Base-by-base conservation (phyloP, 30 jellyfish, hydroid and myxozoan species). In the Cassiopea xamachana region DNA sequence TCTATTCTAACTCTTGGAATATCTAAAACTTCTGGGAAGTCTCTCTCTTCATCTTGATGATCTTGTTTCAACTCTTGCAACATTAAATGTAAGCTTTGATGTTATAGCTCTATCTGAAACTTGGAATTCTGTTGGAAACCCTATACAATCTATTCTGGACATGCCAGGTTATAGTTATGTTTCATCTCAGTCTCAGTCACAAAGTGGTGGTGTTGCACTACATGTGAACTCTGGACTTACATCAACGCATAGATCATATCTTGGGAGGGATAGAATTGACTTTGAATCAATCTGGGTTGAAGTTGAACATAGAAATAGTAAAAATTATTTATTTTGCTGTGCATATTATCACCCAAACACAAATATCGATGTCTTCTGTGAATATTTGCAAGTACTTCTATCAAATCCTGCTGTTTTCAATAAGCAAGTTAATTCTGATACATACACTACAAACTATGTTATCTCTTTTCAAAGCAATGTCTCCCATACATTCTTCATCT, bases 361-460 rank as follows among this genome's bases (percentile, higher is more conserved):
- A 75, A n/a, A 75, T 8, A 18, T 75, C 44, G 85, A 13, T 10
- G 44, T 10, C 19, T 75, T 75, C 69, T 14, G 45, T 75, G 85
- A 75, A 75, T 75, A 75, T 75, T 46, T 75, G 85, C 69, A 75
- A 75, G 85, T 7, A 75, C n/a, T 75, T 75, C 69, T 75, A 75
- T 75, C 85, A 15, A 75, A 46, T 46, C 85, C 67, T 14, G 64
- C 85, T 75, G 67, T 75, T 13, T 75, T 39, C 43, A 75, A 75
- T 49, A 75, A 75, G 44, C 44, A 75, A 6, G 85, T 13, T 75
- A 75, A 75, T 75, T 75, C 85, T 46, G 45, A 46, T 7, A 75
- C 85, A 45, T n/a, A 7, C 43, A 75, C 7, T 7, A 8, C 76
- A 75, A 75, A 75, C 7, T 75, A 27, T 69, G n/a, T 69, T 75